Percentiles rank a stretch among this genome's conserved stretches.
phyloP scores from a whole-genome alignment of 2,113 vertebrate species.

The Chionodraco myersi region DNA sequence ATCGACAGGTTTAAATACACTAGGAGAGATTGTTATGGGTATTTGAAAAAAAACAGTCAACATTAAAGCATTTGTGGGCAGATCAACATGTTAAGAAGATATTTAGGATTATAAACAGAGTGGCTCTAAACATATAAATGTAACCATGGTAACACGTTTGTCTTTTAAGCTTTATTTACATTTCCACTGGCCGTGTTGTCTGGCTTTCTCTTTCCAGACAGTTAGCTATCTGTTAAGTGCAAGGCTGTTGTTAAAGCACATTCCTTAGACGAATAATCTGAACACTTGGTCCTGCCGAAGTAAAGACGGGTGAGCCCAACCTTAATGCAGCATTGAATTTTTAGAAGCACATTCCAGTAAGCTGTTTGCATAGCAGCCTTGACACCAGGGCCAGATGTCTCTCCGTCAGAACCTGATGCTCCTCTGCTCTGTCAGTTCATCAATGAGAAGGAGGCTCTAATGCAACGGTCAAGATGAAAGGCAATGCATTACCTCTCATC shows the following conservation, averaged over 20 bases:
- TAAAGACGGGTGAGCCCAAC: conserved; percentile 21
- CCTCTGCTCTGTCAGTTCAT: conserved; percentile 9
- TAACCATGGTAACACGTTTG: background rate
- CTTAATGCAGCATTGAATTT: conserved; percentile 41
- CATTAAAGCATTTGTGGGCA: background rate
- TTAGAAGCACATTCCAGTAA: conserved; percentile 46
- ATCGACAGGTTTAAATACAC: background rate
- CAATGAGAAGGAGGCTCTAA: conserved; percentile 3
- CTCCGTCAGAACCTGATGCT: background rate
- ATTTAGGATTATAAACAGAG: background rate
- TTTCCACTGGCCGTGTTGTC: background rate
- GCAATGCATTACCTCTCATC: background rate
- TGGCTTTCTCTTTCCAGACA: background rate
- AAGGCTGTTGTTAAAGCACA: background rate
- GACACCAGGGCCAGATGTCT: conserved; percentile 32
- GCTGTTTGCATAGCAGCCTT: background rate
- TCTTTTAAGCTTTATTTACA: background rate
- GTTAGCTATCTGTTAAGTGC: background rate
- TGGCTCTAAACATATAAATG: background rate
- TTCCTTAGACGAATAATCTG: conserved; percentile 14
- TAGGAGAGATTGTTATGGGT: background rate
- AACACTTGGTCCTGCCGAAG: conserved; percentile 1
- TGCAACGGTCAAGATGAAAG: conserved; percentile 25
- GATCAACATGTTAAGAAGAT: background rate
- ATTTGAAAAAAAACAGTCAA: background rate